Percentiles rank a stretch among this genome's conserved stretches.
These are phyloP conservation scores for Lasius fuliginosus DNA, from an alignment of 2,888 invertebrate genomes.

Conservation along the genomic window DNA sequence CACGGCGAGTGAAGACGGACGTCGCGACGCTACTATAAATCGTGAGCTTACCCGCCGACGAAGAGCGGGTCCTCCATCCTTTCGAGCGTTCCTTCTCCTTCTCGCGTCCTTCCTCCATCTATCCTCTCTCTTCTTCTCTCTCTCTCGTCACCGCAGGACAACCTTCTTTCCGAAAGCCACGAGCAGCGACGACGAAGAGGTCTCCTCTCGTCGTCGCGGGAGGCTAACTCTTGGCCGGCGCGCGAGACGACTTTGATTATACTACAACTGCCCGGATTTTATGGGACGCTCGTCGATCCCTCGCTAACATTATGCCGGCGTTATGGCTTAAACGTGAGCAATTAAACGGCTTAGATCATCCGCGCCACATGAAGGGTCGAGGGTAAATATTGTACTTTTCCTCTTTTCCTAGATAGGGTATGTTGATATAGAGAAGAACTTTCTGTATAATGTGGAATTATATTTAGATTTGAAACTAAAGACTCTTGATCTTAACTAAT, in stretches of 20 bases:
- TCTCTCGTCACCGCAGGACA: slow-evolving; percentile 63
- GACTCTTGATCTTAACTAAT: not conserved
- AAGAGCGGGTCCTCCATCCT: slow-evolving; percentile 79
- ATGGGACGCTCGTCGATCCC: slow-evolving; percentile 69
- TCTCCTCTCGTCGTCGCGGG: slow-evolving; percentile 80
- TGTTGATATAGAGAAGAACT: not conserved
- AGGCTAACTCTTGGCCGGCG: slow-evolving; percentile 82
- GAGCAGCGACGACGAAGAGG: slow-evolving; percentile 19
- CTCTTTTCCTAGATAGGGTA: not conserved
- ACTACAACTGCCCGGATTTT: slow-evolving; percentile 73
- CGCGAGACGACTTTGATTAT: slow-evolving; percentile 84
- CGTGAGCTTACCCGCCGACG: slow-evolving; percentile 84
- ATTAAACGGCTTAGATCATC: slow-evolving; percentile 22
- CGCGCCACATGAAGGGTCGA: not conserved
- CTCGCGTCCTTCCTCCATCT: slow-evolving; percentile 16
- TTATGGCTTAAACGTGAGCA: slow-evolving; percentile 1
- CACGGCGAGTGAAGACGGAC: slow-evolving; percentile 87
- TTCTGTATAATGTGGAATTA: not conserved
- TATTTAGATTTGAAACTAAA: not conserved
- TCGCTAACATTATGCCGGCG: not conserved
- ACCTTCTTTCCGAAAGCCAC: slow-evolving; percentile 60
- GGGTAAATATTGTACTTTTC: not conserved
- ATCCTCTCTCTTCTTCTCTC: not conserved
- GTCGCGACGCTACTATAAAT: slow-evolving; percentile 86
- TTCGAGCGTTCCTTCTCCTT: slow-evolving; percentile 65